Evolutionary conservation across 2,888 invertebrate genomes (phyloP), one percentile per base, ranked within the genome.

Genomic region (Scaptomyza flava): DNA sequence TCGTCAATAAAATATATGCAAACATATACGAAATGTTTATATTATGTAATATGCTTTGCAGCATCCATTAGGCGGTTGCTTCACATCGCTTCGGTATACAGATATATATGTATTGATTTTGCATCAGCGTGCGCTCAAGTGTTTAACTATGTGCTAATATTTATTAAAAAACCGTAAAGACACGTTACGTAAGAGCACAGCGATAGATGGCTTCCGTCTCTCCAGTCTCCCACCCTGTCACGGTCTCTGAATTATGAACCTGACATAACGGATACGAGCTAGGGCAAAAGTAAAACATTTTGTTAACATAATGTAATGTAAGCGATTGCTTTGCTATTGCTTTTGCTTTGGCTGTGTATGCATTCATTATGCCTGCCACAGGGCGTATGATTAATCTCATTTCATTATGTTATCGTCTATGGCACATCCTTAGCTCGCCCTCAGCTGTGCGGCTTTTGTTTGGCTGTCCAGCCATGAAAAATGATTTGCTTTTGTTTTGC

Each of bases 81-180:
- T 30, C 33, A 31, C 47, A 51, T 48, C 51, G 47, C 54, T 14
- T 36, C 34, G 34, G 30, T 33, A 17, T 14, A 31, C 4, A 14
- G 0, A n/a, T 30, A 47, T 48, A 59, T 64, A 66, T 66, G 69
- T 88, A 84, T 84, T 86, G 84, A 84, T 84, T 84, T 84, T 84
- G 84, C 89, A 88, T 84, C 84, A 84, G 84, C 56, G 72, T 60
- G 68, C 89, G 72, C 68, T 83, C 70, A 83, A 78, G 87, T 87
- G 84, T 68, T 84, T 88, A 83, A 87, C 87, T 78, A 80, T 80
- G 87, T 88, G 89, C 84, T 84, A 86, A 84, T 86, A 86, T 88
- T 80, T 84, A 84, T 86, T 88, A 79, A 88, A 88, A 83, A 81
- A 63, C 63, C 72, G 53, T 77, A 58, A 77, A 45, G 58, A 60